Evolutionary conservation across 2,113 vertebrate genomes (phyloP).

Genomic region (Protobothrops flavoviridis): DNA sequence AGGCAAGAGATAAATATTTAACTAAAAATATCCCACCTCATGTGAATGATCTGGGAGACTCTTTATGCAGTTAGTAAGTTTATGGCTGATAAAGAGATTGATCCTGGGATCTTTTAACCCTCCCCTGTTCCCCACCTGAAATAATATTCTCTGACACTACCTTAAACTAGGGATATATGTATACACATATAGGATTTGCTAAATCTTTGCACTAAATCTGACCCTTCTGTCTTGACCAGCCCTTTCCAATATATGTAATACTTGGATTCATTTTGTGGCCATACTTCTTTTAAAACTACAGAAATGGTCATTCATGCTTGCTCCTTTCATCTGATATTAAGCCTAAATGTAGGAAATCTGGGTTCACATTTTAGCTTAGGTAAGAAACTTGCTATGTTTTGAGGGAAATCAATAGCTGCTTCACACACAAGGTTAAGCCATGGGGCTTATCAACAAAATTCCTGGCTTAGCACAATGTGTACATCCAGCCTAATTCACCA

Average conservation of each 20-base stretch:
- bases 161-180: neutral
- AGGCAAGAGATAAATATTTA: neutral
- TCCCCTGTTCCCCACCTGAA: neutral
- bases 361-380: neutral
- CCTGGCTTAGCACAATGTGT: neutral
- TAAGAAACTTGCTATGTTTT: neutral
- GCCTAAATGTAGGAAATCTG: neutral
- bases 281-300: neutral
- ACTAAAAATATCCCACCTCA: neutral
- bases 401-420: neutral
- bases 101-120: neutral
- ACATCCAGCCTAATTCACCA: neutral
- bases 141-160: neutral
- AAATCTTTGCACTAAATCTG: neutral
- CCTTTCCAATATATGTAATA: neutral
- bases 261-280: neutral
- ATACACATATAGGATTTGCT: neutral
- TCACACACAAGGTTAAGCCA: neutral
- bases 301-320: neutral
- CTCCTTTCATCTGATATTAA: neutral
- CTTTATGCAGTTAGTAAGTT: neutral
- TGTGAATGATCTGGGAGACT: neutral
- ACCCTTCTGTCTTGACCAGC: neutral
- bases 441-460: neutral
- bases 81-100: neutral